Evolutionary conservation across 2,797 vertebrate genomes (phyloP), one percentile per base, ranked within the genome.

Genomic region (Odontamblyopus rebecca): DNA sequence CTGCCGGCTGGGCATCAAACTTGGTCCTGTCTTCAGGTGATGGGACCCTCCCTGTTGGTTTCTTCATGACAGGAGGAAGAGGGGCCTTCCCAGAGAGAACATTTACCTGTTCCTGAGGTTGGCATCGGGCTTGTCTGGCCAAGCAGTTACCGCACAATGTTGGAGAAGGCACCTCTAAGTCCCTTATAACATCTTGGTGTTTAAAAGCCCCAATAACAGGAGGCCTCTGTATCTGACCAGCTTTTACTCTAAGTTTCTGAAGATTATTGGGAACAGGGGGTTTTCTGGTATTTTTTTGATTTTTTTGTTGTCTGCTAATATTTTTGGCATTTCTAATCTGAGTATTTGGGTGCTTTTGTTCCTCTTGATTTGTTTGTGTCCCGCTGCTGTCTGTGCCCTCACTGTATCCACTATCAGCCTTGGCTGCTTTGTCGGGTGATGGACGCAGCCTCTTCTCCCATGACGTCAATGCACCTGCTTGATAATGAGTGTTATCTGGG

Each of bases 351-450:
- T 80, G 68, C 70, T 23, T 68, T 0, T 67, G 8, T 8, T 67
- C 66, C 18, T 75, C 77, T 61, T 69, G 74, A 32, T 67, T 70
- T 5, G 70, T 5, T 32, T 75, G 66, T 6, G 62, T 72, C 66
- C 77, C 73, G 1, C 68, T 74, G 69, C 59, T 70, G 53, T 88
- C 82, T 0, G 81, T 82, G 38, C 86, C 90, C 65, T 93, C 92
- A 8, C 91, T 89, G 87, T 95, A 94, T 53, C 90, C 93, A 16
- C 93, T 95, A 80, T 96, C 94, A 0, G 92, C 92, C 82, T 96
- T 97, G 0, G 82, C 87, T 66, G 93, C 84, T 77, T 95, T 97
- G 75, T 89, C 92, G 13, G 91, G 92, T 0, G 86, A 79, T 5
- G 89, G 89, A 61, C 91, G 93, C 57, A 95, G 94, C 67, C 93